These are phyloP conservation scores for Tylochromis polylepis DNA, from an alignment of 2,113 vertebrate species.

Conservation along the genomic window DNA sequence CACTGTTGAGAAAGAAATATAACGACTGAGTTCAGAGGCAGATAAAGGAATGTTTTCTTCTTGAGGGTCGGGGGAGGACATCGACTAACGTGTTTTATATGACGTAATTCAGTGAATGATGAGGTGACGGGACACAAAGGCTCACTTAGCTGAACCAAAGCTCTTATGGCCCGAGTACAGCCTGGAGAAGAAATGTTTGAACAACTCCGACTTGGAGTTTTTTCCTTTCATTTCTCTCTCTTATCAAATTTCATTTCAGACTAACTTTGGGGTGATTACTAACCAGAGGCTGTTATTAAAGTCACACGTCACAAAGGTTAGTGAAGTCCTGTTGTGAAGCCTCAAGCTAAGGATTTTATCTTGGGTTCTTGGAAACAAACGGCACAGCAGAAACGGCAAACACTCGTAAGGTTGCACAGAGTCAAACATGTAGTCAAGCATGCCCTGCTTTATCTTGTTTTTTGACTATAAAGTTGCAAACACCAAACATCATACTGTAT, in stretches of 20 bases:
- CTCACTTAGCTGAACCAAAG: background rate
- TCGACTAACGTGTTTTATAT: background rate
- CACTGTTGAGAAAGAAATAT: background rate
- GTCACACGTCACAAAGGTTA: fast-evolving
- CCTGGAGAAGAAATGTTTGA: background rate
- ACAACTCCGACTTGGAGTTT: background rate
- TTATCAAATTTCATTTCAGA: background rate
- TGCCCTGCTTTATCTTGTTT: background rate
- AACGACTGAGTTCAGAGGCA: background rate
- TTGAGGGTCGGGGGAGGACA: background rate
- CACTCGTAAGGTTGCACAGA: background rate
- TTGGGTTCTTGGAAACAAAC: background rate
- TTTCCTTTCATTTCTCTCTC: background rate
- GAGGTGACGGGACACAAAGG: background rate
- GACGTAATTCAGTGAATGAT: background rate
- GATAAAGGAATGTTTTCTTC: background rate
- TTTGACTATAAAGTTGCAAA: background rate
- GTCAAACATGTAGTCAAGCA: background rate
- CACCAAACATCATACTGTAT: background rate
- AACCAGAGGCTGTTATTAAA: background rate
- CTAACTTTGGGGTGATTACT: background rate
- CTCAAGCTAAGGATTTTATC: background rate
- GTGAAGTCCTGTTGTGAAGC: background rate
- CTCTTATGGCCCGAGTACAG: background rate
- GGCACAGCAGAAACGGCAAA: background rate